These are phyloP conservation scores for Botia almorhae DNA, from an alignment of 2,797 vertebrate species.

Conservation along the genomic window DNA sequence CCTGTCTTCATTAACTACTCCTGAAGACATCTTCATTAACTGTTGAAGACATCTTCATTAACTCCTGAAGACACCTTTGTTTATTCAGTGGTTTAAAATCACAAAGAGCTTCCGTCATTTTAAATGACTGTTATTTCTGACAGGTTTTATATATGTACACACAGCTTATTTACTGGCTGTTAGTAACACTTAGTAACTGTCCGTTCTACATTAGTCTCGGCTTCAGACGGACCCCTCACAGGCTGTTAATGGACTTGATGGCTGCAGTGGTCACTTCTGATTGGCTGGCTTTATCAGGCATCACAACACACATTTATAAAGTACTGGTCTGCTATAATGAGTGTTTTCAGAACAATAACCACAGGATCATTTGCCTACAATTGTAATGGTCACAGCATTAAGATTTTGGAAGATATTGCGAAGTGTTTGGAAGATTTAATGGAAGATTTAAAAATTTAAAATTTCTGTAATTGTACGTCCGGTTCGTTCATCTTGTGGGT, in stretches of 20 bases:
- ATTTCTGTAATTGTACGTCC: too few species aligned
- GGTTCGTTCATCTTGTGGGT: too few species aligned
- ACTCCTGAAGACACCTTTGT: constrained; percentile 31
- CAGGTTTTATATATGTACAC: not conserved
- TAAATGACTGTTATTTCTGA: constrained; percentile 5
- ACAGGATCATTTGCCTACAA: too few species aligned
- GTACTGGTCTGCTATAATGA: too few species aligned
- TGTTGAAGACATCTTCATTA: constrained; percentile 34
- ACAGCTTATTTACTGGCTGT: not conserved
- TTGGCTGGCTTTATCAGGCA: not conserved
- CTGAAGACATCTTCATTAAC: constrained; percentile 28
- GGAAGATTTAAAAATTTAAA: too few species aligned
- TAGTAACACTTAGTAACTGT: too few species aligned
- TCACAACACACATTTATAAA: not conserved
- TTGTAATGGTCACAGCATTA: too few species aligned
- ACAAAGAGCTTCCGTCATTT: not conserved
- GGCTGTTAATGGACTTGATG: not conserved
- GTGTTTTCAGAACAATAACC: too few species aligned
- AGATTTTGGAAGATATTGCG: too few species aligned
- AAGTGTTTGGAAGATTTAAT: too few species aligned
- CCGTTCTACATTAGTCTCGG: not conserved
- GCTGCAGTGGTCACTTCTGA: not conserved
- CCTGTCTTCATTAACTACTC: too few species aligned
- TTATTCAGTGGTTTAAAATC: constrained; percentile 20
- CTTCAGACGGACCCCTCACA: not conserved